Conservation (phyloP, 2,113 vertebrate genomes). For the Thomomys bottae region DNA sequence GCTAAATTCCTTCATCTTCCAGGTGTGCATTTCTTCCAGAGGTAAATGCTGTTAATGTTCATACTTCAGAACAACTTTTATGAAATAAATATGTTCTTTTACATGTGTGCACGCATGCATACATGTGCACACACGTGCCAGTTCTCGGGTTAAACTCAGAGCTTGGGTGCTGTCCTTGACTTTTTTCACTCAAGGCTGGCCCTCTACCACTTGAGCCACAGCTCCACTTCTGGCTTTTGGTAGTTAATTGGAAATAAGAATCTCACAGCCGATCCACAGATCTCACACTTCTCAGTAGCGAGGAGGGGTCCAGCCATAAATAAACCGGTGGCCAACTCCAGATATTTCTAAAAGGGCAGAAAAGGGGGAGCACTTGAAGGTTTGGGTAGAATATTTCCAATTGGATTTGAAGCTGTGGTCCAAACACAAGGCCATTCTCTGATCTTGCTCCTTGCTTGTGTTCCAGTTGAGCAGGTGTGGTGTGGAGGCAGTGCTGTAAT, state of each 20-base stretch:
- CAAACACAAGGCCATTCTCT: not conserved
- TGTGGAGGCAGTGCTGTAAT: not conserved
- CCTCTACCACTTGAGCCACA: no score
- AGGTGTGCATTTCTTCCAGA: not conserved
- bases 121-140: no score
- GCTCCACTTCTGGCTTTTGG: no score
- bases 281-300: no score
- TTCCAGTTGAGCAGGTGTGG: not conserved
- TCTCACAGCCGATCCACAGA: no score
- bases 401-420: not conserved
- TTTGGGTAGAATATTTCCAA: not conserved
- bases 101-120: no score
- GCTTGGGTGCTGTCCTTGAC: no score
- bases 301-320: no score
- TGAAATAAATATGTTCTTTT: not conserved
- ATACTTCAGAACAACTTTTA: not conserved
- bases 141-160: no score
- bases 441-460: accelerated
- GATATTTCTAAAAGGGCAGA: not conserved
- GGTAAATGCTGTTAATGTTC: not conserved
- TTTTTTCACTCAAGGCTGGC: no score
- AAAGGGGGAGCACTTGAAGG: not conserved
- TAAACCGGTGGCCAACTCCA: no score
- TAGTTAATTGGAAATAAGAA: no score
- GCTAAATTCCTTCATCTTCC: not conserved